These are phyloP conservation scores for Chrysolina haemoptera DNA, from an alignment of 2,888 invertebrate species.

Conservation along the genomic window DNA sequence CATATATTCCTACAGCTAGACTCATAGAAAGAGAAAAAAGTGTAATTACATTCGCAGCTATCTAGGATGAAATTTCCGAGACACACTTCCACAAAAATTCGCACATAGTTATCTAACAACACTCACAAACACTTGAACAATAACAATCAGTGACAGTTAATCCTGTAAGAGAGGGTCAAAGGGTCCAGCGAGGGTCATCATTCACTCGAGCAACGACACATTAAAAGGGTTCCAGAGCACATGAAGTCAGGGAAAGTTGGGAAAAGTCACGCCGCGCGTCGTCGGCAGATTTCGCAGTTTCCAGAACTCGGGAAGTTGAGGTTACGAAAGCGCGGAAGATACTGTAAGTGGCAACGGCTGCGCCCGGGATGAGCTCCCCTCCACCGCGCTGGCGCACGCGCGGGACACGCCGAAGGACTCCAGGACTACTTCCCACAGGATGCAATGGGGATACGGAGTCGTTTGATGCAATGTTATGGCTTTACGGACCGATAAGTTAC, in stretches of 20 bases:
- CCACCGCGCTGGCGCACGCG: constrained; percentile 63
- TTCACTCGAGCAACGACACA: constrained; percentile 1
- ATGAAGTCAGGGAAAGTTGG: constrained; percentile 36
- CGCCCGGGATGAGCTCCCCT: constrained; percentile 70
- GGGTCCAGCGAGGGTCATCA: constrained; percentile 14
- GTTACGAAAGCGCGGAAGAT: constrained; percentile 61
- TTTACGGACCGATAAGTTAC: constrained; percentile 35
- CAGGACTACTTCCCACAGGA: constrained; percentile 48
- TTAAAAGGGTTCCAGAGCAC: constrained; percentile 23
- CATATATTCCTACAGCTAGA: background rate
- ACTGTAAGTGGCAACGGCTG: constrained; percentile 67
- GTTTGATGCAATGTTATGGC: constrained; percentile 46
- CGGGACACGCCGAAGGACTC: constrained; percentile 52
- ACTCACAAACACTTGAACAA: constrained; percentile 41
- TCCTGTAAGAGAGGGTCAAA: constrained; percentile 27
- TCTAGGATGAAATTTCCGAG: constrained; percentile 35
- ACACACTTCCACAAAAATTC: constrained; percentile 43
- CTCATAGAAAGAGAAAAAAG: background rate
- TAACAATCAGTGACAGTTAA: constrained; percentile 24
- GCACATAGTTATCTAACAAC: constrained; percentile 41
- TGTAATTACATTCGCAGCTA: constrained; percentile 47
- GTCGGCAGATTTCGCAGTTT: constrained; percentile 37
- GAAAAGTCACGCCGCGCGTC: constrained; percentile 32
- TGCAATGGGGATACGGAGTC: constrained; percentile 49
- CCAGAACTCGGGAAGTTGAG: constrained; percentile 46